These are phyloP conservation scores for Diabrotica undecimpunctata DNA, from an alignment of 1,140 invertebrate genomes.

Conservation along the genomic window DNA sequence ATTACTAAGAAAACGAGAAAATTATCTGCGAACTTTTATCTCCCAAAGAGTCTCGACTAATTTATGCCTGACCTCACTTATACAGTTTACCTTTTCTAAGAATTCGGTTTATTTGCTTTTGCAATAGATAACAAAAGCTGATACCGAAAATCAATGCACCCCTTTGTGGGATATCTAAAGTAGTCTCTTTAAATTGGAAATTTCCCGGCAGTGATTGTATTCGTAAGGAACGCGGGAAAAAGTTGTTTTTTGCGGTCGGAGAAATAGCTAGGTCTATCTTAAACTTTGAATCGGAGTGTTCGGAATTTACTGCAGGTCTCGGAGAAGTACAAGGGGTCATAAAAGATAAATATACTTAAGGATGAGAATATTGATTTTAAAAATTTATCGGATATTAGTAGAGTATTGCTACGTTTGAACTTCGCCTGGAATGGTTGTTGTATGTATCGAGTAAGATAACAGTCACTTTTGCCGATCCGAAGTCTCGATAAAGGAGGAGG, in stretches of 20 bases:
- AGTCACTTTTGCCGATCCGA: too few species aligned
- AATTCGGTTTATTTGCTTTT: neutral
- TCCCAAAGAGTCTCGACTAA: neutral
- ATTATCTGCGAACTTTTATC: constrained; percentile 3
- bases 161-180: neutral
- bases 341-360: too few species aligned
- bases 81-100: neutral
- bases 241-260: neutral
- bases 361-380: too few species aligned
- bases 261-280: neutral
- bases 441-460: too few species aligned
- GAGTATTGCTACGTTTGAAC: too few species aligned
- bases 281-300: too few species aligned
- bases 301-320: too few species aligned
- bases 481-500: too few species aligned
- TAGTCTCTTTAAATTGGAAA: neutral
- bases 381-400: too few species aligned
- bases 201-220: neutral
- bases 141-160: neutral
- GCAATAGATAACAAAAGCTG: neutral
- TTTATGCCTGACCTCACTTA: neutral
- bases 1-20: neutral
- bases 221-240: neutral
- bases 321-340: too few species aligned
- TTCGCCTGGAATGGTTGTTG: too few species aligned